A percentile compares a stretch with the other conserved stretches of the same genome.
phyloP scores from a whole-genome alignment of 2,888 invertebrate species.

The Teleogryllus oceanicus region DNA sequence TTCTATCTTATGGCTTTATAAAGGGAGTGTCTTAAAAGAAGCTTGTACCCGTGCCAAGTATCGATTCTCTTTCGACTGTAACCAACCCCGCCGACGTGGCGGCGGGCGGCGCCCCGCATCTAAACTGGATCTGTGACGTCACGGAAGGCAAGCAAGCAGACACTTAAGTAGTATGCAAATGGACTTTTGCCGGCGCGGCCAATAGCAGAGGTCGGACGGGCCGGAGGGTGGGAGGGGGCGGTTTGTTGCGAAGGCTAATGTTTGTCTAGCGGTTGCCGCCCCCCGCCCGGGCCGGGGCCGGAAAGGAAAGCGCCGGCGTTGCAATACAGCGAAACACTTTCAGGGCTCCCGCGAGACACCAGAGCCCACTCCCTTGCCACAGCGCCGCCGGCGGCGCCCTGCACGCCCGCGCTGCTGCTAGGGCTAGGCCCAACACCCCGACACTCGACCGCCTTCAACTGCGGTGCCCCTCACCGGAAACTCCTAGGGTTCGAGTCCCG shows the following conservation, averaged over 20 bases:
- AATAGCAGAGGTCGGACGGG: not conserved
- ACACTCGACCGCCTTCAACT: not conserved
- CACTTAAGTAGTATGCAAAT: constrained; percentile 18
- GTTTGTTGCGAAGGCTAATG: not conserved
- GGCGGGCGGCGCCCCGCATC: not conserved
- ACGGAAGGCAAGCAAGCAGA: not conserved
- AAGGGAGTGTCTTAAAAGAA: not conserved
- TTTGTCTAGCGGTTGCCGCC: not conserved
- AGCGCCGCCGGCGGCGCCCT: no score
- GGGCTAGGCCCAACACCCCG: no score
- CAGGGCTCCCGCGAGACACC: not conserved
- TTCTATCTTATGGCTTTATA: not conserved
- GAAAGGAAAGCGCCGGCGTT: not conserved
- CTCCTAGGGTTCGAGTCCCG: not conserved
- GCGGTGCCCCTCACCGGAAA: not conserved
- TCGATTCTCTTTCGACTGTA: not conserved
- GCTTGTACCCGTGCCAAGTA: not conserved
- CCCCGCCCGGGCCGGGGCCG: not conserved
- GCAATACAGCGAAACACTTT: constrained; percentile 1
- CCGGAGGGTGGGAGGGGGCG: not conserved
- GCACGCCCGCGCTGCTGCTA: no score
- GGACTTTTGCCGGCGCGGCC: not conserved
- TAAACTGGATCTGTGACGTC: not conserved
- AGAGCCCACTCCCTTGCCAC: no score
- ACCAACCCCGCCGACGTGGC: not conserved